phyloP scores from a whole-genome alignment of 2,888 invertebrate genomes.

The Caenorhabditis plicata region DNA sequence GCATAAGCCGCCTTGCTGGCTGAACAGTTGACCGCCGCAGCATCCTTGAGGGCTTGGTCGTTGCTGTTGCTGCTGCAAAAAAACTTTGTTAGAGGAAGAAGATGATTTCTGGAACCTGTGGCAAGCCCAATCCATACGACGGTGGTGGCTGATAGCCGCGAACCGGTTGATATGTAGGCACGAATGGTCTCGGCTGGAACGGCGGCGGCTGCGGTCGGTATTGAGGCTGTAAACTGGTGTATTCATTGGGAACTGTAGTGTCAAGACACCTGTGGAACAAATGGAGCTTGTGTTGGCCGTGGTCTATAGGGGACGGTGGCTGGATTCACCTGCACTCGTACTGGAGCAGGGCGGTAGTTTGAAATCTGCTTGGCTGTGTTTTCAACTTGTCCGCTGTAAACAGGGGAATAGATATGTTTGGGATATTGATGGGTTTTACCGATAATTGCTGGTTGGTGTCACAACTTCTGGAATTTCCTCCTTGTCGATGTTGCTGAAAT shows the following conservation, averaged over 20 bases:
- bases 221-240: conserved; percentile 8
- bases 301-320: conserved; percentile 24
- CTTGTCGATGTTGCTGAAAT: conserved; percentile 19
- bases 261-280: too few relatives aligned
- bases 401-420: background rate
- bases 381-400: conserved; percentile 13
- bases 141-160: conserved; percentile 8
- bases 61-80: background rate
- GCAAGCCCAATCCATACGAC: too few relatives aligned
- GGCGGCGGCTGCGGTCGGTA: conserved; percentile 12
- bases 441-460: conserved; percentile 6
- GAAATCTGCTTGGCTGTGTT: conserved; percentile 21
- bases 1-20: conserved; percentile 27
- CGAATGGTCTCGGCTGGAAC: conserved; percentile 17
- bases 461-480: conserved; percentile 23
- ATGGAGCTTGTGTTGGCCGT: conserved; percentile 19
- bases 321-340: conserved; percentile 22
- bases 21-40: conserved; percentile 32
- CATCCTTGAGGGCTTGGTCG: conserved; percentile 14
- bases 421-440: background rate
- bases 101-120: conserved; percentile 22
- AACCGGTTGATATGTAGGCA: conserved; percentile 3
- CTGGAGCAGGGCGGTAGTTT: conserved; percentile 6
- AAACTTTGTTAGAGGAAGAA: conserved; percentile 1
- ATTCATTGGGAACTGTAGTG: background rate